phyloP scores from a whole-genome alignment of 2,888 invertebrate species.

The Callyntrura guangdongensis region DNA sequence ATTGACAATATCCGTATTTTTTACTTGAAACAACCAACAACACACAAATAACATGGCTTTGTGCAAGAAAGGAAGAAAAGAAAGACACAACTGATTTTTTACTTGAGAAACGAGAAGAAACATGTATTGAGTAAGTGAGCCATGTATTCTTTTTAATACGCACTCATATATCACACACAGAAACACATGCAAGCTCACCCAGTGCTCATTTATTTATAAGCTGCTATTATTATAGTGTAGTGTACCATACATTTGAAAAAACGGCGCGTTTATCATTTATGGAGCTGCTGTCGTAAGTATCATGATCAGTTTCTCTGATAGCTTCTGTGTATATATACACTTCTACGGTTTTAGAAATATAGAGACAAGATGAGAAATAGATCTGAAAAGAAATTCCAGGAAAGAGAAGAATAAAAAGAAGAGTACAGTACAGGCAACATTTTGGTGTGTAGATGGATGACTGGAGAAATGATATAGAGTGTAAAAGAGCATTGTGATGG shows the following conservation, averaged over 20 bases:
- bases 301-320: constrained; percentile 30
- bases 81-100: constrained; percentile 46
- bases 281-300: not conserved
- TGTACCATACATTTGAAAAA: no score
- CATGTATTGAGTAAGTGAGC: constrained; percentile 60
- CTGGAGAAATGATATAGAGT: constrained; percentile 48
- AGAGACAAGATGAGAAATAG: constrained; percentile 53
- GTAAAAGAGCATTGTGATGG: constrained; percentile 64
- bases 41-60: constrained; percentile 37
- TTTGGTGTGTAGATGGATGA: constrained; percentile 56
- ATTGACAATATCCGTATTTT: constrained; percentile 36
- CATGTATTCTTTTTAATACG: constrained; percentile 69
- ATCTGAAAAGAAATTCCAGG: constrained; percentile 54
- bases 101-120: constrained; percentile 39
- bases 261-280: no score
- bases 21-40: constrained; percentile 44
- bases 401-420: constrained; percentile 44
- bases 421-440: no score
- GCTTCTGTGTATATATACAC: constrained; percentile 38
- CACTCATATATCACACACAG: constrained; percentile 69
- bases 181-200: constrained; percentile 11
- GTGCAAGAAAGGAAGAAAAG: constrained; percentile 4
- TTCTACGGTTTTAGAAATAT: not conserved
- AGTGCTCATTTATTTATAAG: no score
- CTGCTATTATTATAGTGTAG: no score